These are phyloP conservation scores for Pteropus rufus DNA, from an alignment of 2,797 vertebrate species.

Conservation along the genomic window DNA sequence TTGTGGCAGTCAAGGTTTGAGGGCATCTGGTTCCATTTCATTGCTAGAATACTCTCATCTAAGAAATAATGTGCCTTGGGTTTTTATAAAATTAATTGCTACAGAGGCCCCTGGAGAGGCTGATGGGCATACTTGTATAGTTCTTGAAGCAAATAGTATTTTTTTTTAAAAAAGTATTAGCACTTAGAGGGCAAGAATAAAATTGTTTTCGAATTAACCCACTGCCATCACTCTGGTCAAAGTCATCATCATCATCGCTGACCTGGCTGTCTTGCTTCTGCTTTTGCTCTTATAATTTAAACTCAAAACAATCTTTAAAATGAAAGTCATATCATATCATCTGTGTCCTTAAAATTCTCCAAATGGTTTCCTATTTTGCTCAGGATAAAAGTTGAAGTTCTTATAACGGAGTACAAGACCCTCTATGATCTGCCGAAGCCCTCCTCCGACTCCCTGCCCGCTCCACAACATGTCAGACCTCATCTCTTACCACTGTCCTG, in stretches of 20 bases:
- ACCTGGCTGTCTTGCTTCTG: neutral
- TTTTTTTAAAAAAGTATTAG: neutral
- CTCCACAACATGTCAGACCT: rapidly evolving
- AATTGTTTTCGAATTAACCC: neutral
- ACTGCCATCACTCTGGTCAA: neutral
- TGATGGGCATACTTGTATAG: neutral
- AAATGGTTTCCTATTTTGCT: neutral
- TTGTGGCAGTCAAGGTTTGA: neutral
- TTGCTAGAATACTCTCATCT: neutral
- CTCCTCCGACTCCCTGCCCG: rapidly evolving
- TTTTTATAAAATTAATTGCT: constrained; percentile 38
- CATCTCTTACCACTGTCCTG: neutral
- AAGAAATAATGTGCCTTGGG: neutral
- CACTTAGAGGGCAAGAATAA: neutral
- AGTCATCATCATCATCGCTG: too few relatives aligned
- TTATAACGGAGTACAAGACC: neutral
- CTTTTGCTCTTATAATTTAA: neutral
- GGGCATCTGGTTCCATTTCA: constrained; percentile 6
- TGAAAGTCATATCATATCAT: neutral
- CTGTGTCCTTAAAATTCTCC: neutral
- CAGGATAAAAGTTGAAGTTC: neutral
- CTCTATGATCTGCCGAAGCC: neutral
- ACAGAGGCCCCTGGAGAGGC: neutral
- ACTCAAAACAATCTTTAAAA: neutral
- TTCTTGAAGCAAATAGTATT: neutral